Percentiles rank a stretch among this genome's conserved stretches.
Evolutionary conservation across 2,888 invertebrate genomes (phyloP).

Genomic region (Chesias legatella): DNA sequence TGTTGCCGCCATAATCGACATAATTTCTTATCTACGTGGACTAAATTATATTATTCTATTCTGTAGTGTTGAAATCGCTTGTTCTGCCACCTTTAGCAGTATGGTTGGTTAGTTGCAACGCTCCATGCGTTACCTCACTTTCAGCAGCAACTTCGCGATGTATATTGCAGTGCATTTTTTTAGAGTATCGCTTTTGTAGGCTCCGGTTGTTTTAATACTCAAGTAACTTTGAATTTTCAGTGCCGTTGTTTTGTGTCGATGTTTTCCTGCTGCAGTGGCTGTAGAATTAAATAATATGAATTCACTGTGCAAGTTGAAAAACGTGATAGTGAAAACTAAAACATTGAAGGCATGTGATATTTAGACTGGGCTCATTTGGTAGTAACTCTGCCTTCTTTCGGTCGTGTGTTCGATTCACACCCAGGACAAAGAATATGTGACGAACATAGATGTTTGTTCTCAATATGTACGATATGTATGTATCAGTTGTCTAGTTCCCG

Average conservation of each 20-base stretch:
- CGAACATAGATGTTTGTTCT: no score
- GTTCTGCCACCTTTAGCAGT: constrained; percentile 43
- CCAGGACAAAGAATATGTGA: no score
- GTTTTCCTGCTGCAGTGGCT: constrained; percentile 18
- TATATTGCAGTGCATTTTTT: constrained; percentile 78
- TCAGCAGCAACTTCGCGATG: constrained; percentile 74
- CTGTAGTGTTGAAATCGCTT: constrained; percentile 26
- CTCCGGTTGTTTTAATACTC: constrained; percentile 69
- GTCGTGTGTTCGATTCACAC: no score
- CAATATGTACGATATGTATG: no score
- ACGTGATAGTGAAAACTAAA: no score
- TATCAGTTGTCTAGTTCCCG: no score
- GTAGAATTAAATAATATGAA: constrained; percentile 7
- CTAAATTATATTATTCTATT: neutral
- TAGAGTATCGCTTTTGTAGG: constrained; percentile 77
- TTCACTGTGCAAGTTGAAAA: constrained; percentile 12
- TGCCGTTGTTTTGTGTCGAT: constrained; percentile 32
- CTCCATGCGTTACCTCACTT: constrained; percentile 77
- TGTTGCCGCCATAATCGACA: no score
- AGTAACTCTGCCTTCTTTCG: no score
- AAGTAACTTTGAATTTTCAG: constrained; percentile 58
- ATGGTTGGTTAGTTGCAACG: constrained; percentile 77
- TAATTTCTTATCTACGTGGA: no score
- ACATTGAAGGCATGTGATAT: no score
- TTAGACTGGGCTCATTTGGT: no score